A percentile compares a stretch with the other conserved stretches of the same genome.
Evolutionary conservation across 2,888 invertebrate species (phyloP).

Genomic region (Drosophila rubida): DNA sequence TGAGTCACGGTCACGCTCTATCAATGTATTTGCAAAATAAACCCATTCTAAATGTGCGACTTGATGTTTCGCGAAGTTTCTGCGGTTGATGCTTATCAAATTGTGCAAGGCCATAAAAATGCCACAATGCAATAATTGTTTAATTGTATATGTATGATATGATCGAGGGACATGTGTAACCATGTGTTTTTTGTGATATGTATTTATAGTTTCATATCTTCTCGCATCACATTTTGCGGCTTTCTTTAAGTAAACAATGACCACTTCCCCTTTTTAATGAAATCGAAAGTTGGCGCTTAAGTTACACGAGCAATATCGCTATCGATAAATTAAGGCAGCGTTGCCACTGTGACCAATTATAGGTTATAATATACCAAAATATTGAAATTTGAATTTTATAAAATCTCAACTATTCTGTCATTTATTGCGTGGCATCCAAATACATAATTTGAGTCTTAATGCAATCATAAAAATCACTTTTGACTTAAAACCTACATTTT

Average conservation of each 20-base stretch:
- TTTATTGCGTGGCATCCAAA: no score
- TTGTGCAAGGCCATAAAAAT: constrained; percentile 15
- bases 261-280: constrained; percentile 39
- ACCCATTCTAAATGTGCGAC: constrained; percentile 9
- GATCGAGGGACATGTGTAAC: background rate
- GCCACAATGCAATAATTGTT: constrained; percentile 6
- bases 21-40: constrained; percentile 20
- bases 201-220: background rate
- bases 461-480: background rate
- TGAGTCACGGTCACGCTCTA: constrained; percentile 32
- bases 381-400: no score
- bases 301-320: background rate
- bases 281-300: constrained; percentile 25
- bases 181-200: background rate
- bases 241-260: background rate
- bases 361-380: background rate
- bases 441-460: no score
- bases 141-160: background rate
- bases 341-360: constrained; percentile 22
- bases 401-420: no score
- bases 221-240: background rate
- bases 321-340: constrained; percentile 26
- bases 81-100: constrained; percentile 32
- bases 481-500: background rate
- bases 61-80: constrained; percentile 33